These are phyloP conservation scores for Chiroxiphia lanceolata DNA, from an alignment of 2,797 vertebrate genomes.

Conservation along the genomic window DNA sequence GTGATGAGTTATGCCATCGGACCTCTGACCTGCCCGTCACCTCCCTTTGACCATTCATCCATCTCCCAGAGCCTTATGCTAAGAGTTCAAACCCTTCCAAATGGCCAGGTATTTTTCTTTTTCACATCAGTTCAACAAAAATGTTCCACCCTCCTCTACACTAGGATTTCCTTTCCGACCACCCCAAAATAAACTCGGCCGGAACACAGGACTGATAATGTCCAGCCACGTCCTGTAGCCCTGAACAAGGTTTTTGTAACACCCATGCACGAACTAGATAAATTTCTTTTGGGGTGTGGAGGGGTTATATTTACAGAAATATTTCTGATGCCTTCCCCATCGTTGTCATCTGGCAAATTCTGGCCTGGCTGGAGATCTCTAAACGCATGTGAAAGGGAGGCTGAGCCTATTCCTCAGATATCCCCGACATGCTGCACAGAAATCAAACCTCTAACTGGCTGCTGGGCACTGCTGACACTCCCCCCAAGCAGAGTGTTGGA, in stretches of 20 bases:
- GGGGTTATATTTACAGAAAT: not conserved
- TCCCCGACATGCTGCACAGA: not conserved
- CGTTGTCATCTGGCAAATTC: not conserved
- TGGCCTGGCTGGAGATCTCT: not conserved
- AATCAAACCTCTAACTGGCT: not conserved
- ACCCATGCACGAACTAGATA: not conserved
- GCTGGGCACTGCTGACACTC: not conserved
- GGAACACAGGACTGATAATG: not conserved
- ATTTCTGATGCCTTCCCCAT: not conserved
- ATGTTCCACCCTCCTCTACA: not conserved
- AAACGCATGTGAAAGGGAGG: not conserved
- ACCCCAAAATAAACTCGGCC: constrained; percentile 39
- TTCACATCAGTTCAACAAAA: not conserved
- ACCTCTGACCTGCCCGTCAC: constrained; percentile 21
- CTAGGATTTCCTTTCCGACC: constrained; percentile 39
- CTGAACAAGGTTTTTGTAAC: not conserved
- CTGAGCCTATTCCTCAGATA: not conserved
- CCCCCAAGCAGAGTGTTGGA: not conserved
- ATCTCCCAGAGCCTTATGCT: constrained; percentile 10
- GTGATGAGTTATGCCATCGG: not conserved
- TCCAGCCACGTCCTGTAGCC: not conserved
- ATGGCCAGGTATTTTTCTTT: constrained; percentile 26
- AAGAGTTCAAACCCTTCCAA: constrained; percentile 44
- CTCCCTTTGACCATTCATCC: constrained; percentile 34
- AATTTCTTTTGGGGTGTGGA: not conserved